These are phyloP conservation scores for Drosophila nebulosa DNA, from an alignment of 1,140 invertebrate genomes.

Conservation along the genomic window DNA sequence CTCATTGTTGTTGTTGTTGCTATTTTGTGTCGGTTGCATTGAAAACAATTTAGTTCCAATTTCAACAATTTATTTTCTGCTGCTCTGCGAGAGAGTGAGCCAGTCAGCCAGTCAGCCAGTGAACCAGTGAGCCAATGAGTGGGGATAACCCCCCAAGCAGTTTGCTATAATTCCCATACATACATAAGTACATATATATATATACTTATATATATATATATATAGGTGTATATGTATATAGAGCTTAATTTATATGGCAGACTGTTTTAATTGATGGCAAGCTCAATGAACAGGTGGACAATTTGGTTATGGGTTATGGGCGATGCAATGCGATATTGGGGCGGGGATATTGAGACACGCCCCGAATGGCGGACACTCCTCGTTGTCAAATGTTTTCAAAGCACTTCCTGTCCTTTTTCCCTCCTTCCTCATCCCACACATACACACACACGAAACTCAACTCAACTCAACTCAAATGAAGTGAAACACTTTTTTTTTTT, in stretches of 20 bases:
- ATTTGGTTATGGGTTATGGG: background rate
- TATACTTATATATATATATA: background rate
- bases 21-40: constrained; percentile 58
- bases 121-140: constrained; percentile 10
- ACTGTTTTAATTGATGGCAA: background rate
- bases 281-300: constrained; percentile 47
- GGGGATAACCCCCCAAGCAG: constrained; percentile 27
- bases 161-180: background rate
- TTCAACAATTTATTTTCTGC: constrained; percentile 72
- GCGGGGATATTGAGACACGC: constrained; percentile 13
- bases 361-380: constrained; percentile 33
- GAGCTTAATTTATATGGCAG: constrained; percentile 22
- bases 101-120: too few relatives aligned
- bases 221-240: background rate
- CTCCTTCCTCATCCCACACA: constrained; percentile 8
- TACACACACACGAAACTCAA: too few relatives aligned
- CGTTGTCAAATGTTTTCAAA: constrained; percentile 45
- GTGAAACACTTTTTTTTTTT: constrained; percentile 59
- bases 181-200: background rate
- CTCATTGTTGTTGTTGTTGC: constrained; percentile 16
- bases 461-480: constrained; percentile 74
- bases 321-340: constrained; percentile 12
- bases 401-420: constrained; percentile 61
- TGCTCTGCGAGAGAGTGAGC: constrained; percentile 6
- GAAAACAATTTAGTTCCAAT: constrained; percentile 75